These are phyloP conservation scores for Tinamus guttatus DNA, from an alignment of 2,113 vertebrate genomes.

Conservation along the genomic window DNA sequence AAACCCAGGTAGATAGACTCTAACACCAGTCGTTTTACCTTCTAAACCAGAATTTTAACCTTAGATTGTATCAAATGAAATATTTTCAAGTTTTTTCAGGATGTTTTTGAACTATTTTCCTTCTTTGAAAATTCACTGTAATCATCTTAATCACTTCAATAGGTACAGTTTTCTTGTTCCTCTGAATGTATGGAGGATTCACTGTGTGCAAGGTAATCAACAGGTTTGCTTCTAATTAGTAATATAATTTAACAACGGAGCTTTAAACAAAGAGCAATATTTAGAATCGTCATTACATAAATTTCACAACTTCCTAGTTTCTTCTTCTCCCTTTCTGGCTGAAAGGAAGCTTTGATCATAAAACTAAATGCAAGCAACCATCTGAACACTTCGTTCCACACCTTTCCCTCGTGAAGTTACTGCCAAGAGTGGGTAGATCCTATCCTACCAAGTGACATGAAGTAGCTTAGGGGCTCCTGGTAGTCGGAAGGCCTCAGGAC, in stretches of 20 bases:
- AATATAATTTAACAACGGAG: background rate
- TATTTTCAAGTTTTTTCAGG: background rate
- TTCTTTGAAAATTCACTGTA: background rate
- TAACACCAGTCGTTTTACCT: background rate
- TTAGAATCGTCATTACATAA: background rate
- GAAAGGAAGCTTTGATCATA: background rate
- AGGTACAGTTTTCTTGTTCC: background rate
- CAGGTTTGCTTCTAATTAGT: background rate
- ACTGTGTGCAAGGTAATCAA: background rate
- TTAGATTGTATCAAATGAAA: background rate
- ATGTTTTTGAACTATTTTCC: background rate
- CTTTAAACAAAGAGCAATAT: background rate
- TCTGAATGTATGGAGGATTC: background rate
- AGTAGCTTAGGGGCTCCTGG: background rate
- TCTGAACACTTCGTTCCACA: background rate
- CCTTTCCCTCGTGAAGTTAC: background rate
- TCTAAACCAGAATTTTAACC: background rate
- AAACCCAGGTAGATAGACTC: background rate
- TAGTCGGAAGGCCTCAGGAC: background rate
- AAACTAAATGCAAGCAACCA: background rate
- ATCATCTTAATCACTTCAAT: background rate
- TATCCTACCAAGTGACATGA: background rate
- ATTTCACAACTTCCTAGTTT: background rate
- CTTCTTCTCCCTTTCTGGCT: background rate
- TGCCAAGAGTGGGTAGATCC: background rate